These are phyloP conservation scores for Busseola fusca DNA, from an alignment of 2,888 invertebrate species.

Conservation along the genomic window DNA sequence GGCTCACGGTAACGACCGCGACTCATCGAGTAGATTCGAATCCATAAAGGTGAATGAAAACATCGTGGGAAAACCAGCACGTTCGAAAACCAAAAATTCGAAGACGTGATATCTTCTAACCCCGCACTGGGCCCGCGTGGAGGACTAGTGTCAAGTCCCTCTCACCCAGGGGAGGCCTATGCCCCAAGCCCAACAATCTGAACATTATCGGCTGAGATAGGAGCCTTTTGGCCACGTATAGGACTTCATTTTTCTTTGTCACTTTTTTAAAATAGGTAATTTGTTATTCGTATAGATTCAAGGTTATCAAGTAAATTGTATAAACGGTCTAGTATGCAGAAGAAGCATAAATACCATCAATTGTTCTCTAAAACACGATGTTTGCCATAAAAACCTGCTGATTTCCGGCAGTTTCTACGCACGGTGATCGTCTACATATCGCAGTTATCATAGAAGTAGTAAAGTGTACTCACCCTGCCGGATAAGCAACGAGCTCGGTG, in stretches of 20 bases:
- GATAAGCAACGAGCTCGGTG: constrained; percentile 97
- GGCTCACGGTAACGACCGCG: not conserved
- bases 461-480: constrained; percentile 95
- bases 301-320: not conserved
- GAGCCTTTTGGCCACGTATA: too few relatives aligned
- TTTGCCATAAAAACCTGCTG: not conserved
- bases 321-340: not conserved
- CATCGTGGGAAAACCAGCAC: not conserved
- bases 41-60: not conserved
- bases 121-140: not conserved
- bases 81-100: too few relatives aligned
- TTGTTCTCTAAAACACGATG: not conserved
- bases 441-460: constrained; percentile 1
- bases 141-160: not conserved
- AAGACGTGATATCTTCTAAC: too few relatives aligned
- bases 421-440: too few relatives aligned
- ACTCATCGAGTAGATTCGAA: too few relatives aligned
- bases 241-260: too few relatives aligned
- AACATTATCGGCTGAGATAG: not conserved
- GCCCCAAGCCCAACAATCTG: not conserved
- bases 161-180: not conserved
- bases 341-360: not conserved
- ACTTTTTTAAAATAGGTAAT: too few relatives aligned
- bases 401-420: not conserved
- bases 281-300: too few relatives aligned